These are phyloP conservation scores for Argyra leucocephala DNA, from an alignment of 2,888 invertebrate species.

Conservation along the genomic window DNA sequence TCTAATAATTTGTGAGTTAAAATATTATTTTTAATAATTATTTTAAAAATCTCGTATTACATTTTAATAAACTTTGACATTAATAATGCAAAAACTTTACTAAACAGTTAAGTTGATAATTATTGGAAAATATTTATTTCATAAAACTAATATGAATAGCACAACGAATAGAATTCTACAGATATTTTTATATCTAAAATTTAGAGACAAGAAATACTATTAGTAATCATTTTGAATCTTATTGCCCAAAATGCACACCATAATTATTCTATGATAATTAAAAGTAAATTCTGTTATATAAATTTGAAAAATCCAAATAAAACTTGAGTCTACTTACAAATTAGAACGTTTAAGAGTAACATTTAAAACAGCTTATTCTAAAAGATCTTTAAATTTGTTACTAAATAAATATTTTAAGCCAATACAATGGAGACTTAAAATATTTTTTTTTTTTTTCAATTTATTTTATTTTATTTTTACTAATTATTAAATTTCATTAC, in stretches of 20 bases:
- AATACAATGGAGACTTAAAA: background rate
- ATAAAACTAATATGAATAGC: background rate
- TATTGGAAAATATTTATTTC: background rate
- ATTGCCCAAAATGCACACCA: background rate
- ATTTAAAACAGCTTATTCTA: background rate
- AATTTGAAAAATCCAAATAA: background rate
- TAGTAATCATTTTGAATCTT: background rate
- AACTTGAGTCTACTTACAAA: background rate
- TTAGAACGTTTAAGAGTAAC: background rate
- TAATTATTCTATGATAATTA: background rate
- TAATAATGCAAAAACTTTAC: background rate
- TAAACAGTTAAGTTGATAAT: background rate
- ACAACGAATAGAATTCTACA: background rate
- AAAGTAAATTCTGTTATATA: background rate
- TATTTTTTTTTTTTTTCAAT: no score
- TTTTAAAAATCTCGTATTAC: background rate
- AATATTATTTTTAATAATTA: conserved; percentile 4
- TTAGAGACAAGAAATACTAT: conserved; percentile 5
- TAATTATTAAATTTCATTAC: no score
- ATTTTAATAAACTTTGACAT: background rate
- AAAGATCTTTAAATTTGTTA: background rate
- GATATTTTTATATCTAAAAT: background rate
- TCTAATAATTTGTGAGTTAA: no score
- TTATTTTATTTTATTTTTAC: no score
- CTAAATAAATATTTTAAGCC: background rate